Evolutionary conservation across 1,140 invertebrate genomes (phyloP), one percentile per base, ranked within the genome.

Genomic region (Hormaphis cornu): DNA sequence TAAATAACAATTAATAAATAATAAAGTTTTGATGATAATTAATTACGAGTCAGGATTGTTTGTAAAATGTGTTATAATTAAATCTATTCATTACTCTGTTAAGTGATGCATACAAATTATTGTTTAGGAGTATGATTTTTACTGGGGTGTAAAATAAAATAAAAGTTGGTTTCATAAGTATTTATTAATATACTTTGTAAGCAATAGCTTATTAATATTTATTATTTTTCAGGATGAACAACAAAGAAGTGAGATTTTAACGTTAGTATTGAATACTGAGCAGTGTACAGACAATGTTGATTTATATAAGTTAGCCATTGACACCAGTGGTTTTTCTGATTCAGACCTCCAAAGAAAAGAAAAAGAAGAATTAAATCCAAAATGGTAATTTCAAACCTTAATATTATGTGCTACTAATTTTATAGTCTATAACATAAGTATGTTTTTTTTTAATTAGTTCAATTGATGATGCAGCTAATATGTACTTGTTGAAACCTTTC

Each of bases 261-360:
- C 85, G 72, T 79, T 95, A 42, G 92, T 95, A 66, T 79, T 96
- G 20, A 78, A 81, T 72, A 83, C 86, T 42, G 93, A 96, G 78
- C 85, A 88, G 44, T 80, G 88, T 22, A 83, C 85, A 3, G 75
- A 80, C 0, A 84, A 91, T 75, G 85, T 96, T 4, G 84, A 94
- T 78, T 78, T 85, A n/a, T 78, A 82, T 75, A 79, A 81, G n/a
- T 77, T 98, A 37, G 85, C 91, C 0, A 82, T 83, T 54, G 73
- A 84, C 1, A 93, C 93, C 0, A 89, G 92, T 66, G 88, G 87
- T 0, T 96, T 95, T 78, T 96, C 93, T 8, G 91, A 91, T 0
- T 96, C 93, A 2, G 95, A 98, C 81, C 81, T 98, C 4, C 84
- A 88, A 74, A 93, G 97, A 81, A 79, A 90, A 72, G 90, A 94